Percentiles rank a stretch among this genome's conserved stretches.
Evolutionary conservation across 2,888 invertebrate genomes (phyloP).

Genomic region (Ormyrus nitidulus): DNA sequence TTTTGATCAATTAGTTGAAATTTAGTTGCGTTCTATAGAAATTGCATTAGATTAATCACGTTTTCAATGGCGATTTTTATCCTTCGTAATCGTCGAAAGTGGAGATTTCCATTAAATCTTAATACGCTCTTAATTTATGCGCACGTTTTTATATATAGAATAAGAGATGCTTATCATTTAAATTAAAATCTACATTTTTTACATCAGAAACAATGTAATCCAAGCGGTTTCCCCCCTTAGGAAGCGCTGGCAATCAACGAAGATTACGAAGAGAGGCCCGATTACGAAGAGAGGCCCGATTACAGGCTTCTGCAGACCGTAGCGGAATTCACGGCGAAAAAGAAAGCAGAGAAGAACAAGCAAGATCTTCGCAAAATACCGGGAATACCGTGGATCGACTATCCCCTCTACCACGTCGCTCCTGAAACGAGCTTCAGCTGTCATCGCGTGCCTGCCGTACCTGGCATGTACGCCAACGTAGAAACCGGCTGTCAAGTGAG

Average conservation of each 20-base stretch:
- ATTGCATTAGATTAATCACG: too few species aligned
- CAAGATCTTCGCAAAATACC: slow-evolving; percentile 90
- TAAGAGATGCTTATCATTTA: too few species aligned
- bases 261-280: neutral
- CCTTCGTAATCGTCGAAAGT: too few species aligned
- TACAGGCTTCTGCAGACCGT: slow-evolving; percentile 45
- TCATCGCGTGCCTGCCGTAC: slow-evolving; percentile 85
- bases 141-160: neutral
- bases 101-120: too few species aligned
- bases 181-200: too few species aligned
- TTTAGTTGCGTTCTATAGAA: too few species aligned
- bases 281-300: neutral
- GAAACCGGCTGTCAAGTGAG: slow-evolving; percentile 90
- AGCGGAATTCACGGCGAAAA: slow-evolving; percentile 58
- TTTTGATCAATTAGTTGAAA: too few species aligned
- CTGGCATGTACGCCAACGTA: slow-evolving; percentile 94
- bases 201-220: neutral
- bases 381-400: slow-evolving; percentile 87
- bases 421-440: slow-evolving; percentile 89
- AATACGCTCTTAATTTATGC: neutral
- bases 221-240: neutral
- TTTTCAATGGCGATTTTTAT: too few species aligned
- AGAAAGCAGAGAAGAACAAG: slow-evolving; percentile 77
- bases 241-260: neutral
- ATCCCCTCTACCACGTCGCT: slow-evolving; percentile 86